These are phyloP conservation scores for Myopa tessellatipennis DNA, from an alignment of 2,888 invertebrate genomes.

Conservation along the genomic window DNA sequence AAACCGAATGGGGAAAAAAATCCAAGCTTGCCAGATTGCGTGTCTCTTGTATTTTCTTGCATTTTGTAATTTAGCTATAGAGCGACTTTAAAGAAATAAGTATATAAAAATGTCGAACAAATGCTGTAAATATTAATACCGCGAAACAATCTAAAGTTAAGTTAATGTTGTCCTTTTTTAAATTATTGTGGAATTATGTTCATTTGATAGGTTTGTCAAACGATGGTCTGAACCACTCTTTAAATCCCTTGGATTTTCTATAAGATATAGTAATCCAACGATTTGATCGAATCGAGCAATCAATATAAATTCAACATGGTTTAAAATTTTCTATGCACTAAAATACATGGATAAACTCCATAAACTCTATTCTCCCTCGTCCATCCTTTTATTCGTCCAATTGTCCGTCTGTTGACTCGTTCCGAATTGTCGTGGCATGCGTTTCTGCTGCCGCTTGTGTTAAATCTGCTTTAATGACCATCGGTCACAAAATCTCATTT, in stretches of 20 bases:
- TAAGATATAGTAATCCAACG: conserved; percentile 65
- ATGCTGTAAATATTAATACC: too few relatives aligned
- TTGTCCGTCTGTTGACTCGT: neutral
- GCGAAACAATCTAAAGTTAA: too few relatives aligned
- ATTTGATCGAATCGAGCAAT: conserved; percentile 58
- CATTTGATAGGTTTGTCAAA: too few relatives aligned
- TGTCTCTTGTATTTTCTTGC: too few relatives aligned
- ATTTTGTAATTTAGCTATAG: too few relatives aligned
- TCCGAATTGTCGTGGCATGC: neutral
- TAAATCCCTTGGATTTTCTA: conserved; percentile 18
- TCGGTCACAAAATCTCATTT: conserved; percentile 66
- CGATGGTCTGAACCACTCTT: too few relatives aligned
- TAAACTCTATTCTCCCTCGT: neutral
- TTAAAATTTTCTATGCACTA: conserved; percentile 23
- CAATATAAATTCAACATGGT: conserved; percentile 50
- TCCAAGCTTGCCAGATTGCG: too few relatives aligned
- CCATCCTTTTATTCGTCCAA: neutral
- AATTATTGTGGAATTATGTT: too few relatives aligned
- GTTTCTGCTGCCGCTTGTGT: conserved; percentile 33
- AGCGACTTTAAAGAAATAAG: too few relatives aligned
- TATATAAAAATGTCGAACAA: too few relatives aligned
- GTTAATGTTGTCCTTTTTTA: too few relatives aligned
- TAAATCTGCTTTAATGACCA: conserved; percentile 67
- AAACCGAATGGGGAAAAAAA: neutral
- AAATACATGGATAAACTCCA: conserved; percentile 2